These are phyloP conservation scores for Yoshiicerus persimilis DNA, from an alignment of 1,140 invertebrate genomes.

Conservation along the genomic window DNA sequence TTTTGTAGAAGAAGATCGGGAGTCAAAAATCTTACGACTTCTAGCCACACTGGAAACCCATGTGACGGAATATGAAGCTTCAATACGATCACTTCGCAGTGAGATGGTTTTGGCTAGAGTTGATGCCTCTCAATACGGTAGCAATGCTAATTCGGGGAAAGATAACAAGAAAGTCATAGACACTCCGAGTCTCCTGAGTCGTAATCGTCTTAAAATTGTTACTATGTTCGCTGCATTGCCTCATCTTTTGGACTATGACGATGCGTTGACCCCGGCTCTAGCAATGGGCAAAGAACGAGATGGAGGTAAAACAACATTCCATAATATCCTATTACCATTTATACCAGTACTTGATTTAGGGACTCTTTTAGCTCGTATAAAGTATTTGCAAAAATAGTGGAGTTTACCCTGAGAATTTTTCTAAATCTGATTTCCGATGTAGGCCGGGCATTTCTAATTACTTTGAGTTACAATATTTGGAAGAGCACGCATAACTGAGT, in stretches of 20 bases:
- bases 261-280: constrained; percentile 75
- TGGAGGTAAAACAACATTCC: constrained; percentile 67
- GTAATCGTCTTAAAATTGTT: constrained; percentile 40
- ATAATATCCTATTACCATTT: too few species aligned
- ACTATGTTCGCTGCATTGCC: constrained; percentile 79
- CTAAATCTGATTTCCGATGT: too few species aligned
- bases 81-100: constrained; percentile 35
- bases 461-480: too few species aligned
- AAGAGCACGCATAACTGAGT: too few species aligned
- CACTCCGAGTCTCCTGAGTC: not conserved
- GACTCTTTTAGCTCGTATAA: too few species aligned
- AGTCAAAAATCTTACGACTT: constrained; percentile 35
- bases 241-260: constrained; percentile 76
- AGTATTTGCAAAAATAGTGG: too few species aligned
- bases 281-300: constrained; percentile 71
- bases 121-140: not conserved
- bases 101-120: constrained; percentile 16
- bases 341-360: too few species aligned
- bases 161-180: not conserved
- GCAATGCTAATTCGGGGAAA: not conserved
- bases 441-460: too few species aligned
- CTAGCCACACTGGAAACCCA: constrained; percentile 43
- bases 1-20: constrained; percentile 42
- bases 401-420: too few species aligned
- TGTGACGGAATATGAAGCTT: constrained; percentile 41